Base-by-base conservation (phyloP, 2,113 vertebrate species). In the Petaurus breviceps region DNA sequence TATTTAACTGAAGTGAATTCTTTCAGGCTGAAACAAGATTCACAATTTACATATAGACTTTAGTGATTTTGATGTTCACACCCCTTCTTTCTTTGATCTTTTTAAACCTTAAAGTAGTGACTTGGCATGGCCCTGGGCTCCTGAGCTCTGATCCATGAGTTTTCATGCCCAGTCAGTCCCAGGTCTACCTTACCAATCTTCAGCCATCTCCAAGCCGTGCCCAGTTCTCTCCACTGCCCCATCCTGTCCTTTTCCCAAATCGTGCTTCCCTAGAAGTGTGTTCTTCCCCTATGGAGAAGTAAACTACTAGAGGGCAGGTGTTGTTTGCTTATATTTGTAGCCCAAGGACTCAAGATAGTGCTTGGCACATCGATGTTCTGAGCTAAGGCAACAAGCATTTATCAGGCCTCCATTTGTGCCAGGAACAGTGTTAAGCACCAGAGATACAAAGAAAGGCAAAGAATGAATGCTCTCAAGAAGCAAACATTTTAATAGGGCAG, bases 51-150 rank as follows among this genome's bases (percentile, higher is more conserved):
- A 84, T 91, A 93, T 53, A 46, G 95, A 94, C 51, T 3, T 91
- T 6, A 52, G 0, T 92, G 8, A 55, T 95, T 96, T 77, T n/a
- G 93, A 89, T 11, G 47, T 89, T 19, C 84, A 2, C 2, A 89
- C 3, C 92, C 25, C 47, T 94, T 89, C 90, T 92, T 94, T 95
- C 92, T 89, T 50, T 92, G 43, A 89, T 16, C 92, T 90, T n/a
- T 12, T 96, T 94, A 92, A 90, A 93, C 93, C 14, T 91, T 43
- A 84, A 92, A 94, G 26, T 26, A 28, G 26, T 6, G 55, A 57
- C 25, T 28, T 10, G 95, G 2, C 16, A 47, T 95, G 16, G 8
- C 25, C 61, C 37, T 77, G 37, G 61, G 11, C 10, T 68, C 57
- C 11, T 14, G 57, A 37, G 37, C 37, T 16, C 37, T 77, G 31